Base-by-base conservation (phyloP, 2,797 vertebrate species). In the Coilia nasus region DNA sequence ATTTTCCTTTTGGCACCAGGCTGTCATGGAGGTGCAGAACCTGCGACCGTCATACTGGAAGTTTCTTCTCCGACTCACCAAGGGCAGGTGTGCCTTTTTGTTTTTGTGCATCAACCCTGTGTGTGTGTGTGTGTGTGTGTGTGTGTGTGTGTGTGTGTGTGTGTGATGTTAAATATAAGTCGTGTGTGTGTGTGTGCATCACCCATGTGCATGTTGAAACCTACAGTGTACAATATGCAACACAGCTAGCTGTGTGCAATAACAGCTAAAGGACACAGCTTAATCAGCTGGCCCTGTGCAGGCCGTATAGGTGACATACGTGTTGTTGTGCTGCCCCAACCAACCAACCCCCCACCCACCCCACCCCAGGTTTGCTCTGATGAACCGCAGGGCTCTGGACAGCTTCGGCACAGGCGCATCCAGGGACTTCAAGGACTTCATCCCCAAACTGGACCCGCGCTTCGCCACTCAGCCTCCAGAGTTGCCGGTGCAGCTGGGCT, bases 21-120 rank as follows among this genome's bases (percentile, higher is more conserved):
- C 98, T 82, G 97, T 99, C 90, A 97, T 99, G 98, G 98, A 99
- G 93, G 96, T 98, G 89, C 98, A 99, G 89, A 99, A 96, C 91
- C 93, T 99, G 90, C 93, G 98, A 87, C 98, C 98, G n/a, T 95
- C 98, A 0, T 99, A 99, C 93, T 99, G 98, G 98, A 99, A 99
- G 90, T 99, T 99, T 92, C 96, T 99, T 78, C 90, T 97, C 89
- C 96, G 98, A 47, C 94, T 99, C 88, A 99, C 98, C 0, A 95
- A 98, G 94, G 98, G 98, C 95, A 97, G 96, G 98, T 99, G 94
- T 83, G 97, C 94, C 86, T 83, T 21, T 15, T 17, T 57, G 7
- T 25, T 71, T 17, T 5, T 9, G 82, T 44, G 21, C 31, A 6
- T 83, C 35, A n/a, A 83, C 31, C 86, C 82, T 56, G 82, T 41